Evolutionary conservation across 2,888 invertebrate species (phyloP).

Genomic region (Lampropteryx suffumata): DNA sequence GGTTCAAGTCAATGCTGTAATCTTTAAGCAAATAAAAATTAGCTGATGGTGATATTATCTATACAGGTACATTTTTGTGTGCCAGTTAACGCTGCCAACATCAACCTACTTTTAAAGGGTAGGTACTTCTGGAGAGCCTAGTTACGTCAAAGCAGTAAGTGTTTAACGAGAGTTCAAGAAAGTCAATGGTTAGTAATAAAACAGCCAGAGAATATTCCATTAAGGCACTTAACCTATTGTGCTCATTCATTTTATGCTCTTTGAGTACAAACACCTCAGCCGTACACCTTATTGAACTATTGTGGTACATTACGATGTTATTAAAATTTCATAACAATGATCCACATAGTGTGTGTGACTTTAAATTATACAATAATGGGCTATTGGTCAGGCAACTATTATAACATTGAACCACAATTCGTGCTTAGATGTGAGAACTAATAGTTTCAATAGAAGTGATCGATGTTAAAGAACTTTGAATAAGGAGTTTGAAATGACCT

Average conservation of each 20-base stretch:
- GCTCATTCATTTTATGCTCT: slow-evolving; percentile 12
- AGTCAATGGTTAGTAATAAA: background rate
- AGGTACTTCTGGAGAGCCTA: too few relatives aligned
- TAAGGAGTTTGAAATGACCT: too few relatives aligned
- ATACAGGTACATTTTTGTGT: too few relatives aligned
- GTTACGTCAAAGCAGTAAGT: too few relatives aligned
- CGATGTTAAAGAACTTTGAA: too few relatives aligned
- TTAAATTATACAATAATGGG: slow-evolving; percentile 19
- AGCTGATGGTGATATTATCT: too few relatives aligned
- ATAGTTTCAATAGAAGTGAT: too few relatives aligned
- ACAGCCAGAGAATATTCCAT: background rate
- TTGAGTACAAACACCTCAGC: slow-evolving; percentile 13
- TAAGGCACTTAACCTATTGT: slow-evolving; percentile 7
- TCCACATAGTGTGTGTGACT: slow-evolving; percentile 21
- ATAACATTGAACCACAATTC: slow-evolving; percentile 19
- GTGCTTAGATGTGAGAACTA: background rate
- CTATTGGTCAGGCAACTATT: background rate
- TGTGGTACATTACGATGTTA: slow-evolving; percentile 11
- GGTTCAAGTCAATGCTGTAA: too few relatives aligned
- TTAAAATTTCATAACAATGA: slow-evolving; percentile 21
- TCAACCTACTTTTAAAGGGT: too few relatives aligned
- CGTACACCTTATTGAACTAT: slow-evolving; percentile 11
- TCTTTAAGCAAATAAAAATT: too few relatives aligned
- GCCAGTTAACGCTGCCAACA: too few relatives aligned
- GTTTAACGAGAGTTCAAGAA: background rate